phyloP scores from a whole-genome alignment of 2,113 vertebrate genomes.

The Theristicus caerulescens region DNA sequence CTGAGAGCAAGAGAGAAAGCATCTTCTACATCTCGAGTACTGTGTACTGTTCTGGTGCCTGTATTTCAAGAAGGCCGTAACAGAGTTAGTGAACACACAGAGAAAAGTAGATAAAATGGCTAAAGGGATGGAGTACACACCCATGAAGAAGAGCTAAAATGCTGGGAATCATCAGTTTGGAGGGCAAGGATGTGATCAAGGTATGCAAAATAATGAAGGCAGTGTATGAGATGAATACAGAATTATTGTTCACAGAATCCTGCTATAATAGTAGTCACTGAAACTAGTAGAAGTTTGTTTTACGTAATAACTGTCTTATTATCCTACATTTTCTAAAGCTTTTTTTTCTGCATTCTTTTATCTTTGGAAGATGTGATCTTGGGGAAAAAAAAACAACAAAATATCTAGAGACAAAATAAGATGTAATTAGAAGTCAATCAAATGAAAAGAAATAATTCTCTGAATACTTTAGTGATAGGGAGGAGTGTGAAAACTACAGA shows the following conservation, averaged over 20 bases:
- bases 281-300: neutral
- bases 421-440: neutral
- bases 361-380: neutral
- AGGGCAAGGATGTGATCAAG: accelerated
- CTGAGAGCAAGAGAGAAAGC: neutral
- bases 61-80: neutral
- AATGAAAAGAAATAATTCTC: neutral
- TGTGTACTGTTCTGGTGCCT: neutral
- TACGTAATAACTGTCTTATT: neutral
- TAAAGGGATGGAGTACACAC: neutral
- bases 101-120: neutral
- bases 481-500: neutral
- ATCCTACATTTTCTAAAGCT: neutral
- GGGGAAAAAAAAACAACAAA: neutral
- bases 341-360: neutral
- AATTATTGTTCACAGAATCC: neutral
- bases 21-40: neutral
- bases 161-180: neutral
- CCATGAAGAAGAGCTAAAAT: neutral
- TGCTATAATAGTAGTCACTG: neutral
- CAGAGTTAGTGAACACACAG: neutral
- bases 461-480: neutral
- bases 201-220: neutral
- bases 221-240: neutral
- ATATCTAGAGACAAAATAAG: neutral